These are phyloP conservation scores for Hapalemur alaotrensis DNA, from an alignment of 2,797 vertebrate species.

Conservation along the genomic window DNA sequence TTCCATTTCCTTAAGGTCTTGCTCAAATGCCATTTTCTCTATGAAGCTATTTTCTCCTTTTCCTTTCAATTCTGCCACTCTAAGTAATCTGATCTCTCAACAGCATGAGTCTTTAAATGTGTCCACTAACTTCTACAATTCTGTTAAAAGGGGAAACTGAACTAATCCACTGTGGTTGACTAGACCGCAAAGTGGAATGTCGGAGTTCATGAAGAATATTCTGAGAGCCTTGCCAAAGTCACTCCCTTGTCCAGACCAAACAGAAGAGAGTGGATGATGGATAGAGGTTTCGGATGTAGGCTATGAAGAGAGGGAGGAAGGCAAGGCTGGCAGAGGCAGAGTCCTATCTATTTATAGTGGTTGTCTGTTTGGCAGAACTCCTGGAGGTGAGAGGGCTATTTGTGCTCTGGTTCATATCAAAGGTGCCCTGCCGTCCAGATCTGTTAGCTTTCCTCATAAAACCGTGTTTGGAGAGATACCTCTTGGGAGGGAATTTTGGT, in stretches of 20 bases:
- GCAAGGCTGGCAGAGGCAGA: not conserved
- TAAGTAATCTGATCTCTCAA: conserved; percentile 27
- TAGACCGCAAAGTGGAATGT: conserved; percentile 53
- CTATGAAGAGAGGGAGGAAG: not conserved
- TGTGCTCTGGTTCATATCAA: conserved; percentile 43
- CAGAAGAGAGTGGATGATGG: conserved; percentile 48
- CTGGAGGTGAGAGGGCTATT: conserved; percentile 9
- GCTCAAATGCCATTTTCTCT: not conserved
- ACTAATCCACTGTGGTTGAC: conserved; percentile 53
- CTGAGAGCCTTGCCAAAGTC: conserved; percentile 45
- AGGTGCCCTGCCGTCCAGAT: not conserved
- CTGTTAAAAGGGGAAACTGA: conserved; percentile 49
- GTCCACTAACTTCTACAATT: conserved; percentile 23
- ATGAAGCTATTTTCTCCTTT: not conserved
- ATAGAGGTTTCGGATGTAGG: conserved; percentile 70
- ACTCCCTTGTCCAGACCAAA: conserved; percentile 62
- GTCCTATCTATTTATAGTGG: conserved; percentile 58
- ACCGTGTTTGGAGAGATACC: conserved; percentile 46
- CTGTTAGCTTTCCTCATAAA: conserved; percentile 60
- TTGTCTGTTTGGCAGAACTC: not conserved
- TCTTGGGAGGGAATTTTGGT: conserved; percentile 61
- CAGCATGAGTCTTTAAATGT: not conserved
- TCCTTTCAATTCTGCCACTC: not conserved
- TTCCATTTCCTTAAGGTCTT: not conserved
- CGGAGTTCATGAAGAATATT: conserved; percentile 52